Percentiles rank a stretch among this genome's conserved stretches.
Evolutionary conservation across 1,140 invertebrate species (phyloP).

Genomic region (Prorops nasuta): DNA sequence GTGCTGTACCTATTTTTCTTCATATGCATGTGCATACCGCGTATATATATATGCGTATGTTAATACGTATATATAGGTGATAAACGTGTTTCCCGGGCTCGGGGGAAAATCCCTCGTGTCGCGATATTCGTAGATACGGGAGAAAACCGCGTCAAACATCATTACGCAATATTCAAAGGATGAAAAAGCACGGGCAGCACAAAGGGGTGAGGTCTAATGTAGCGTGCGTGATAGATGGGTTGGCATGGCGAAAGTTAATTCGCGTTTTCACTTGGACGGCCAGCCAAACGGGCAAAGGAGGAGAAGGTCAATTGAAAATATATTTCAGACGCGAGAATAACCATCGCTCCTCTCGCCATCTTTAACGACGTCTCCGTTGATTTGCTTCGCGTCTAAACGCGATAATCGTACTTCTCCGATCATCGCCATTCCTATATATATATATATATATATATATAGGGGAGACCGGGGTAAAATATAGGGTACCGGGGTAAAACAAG

Average conservation of each 20-base stretch:
- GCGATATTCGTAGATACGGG: background rate
- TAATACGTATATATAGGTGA: no score
- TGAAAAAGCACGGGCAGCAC: slow-evolving; percentile 29
- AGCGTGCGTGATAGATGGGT: slow-evolving; percentile 39
- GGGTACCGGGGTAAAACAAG: no score
- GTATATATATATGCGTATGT: no score
- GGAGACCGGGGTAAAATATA: no score
- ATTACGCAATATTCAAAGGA: slow-evolving; percentile 38
- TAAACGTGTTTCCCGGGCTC: background rate
- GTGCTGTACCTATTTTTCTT: no score
- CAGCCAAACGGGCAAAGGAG: no score
- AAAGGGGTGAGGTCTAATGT: slow-evolving; percentile 34
- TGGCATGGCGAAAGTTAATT: slow-evolving; percentile 35
- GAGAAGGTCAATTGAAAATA: slow-evolving; percentile 34
- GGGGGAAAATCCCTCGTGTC: background rate
- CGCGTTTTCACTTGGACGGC: slow-evolving; percentile 33
- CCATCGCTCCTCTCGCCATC: slow-evolving; percentile 27
- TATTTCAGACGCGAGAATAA: slow-evolving; percentile 26
- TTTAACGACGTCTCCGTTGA: slow-evolving; percentile 36
- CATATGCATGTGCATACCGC: no score
- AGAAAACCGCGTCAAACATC: slow-evolving; percentile 26
- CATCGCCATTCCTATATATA: no score
- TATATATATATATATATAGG: no score
- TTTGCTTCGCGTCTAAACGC: no score
- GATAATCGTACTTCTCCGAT: no score